Percentiles rank a stretch among this genome's conserved stretches.
phyloP scores from a whole-genome alignment of 2,888 invertebrate species.

The Microctonus aethiopoides region DNA sequence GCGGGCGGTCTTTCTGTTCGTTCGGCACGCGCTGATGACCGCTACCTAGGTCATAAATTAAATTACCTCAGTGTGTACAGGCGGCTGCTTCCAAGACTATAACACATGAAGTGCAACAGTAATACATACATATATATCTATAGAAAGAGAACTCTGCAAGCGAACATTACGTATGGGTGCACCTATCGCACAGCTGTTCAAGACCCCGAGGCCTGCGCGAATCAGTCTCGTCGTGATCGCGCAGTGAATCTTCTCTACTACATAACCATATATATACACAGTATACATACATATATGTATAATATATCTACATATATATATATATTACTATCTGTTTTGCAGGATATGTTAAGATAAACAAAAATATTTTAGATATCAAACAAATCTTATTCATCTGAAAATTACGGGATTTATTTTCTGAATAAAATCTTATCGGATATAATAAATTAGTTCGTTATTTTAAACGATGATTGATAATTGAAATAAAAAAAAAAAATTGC shows the following conservation, averaged over 20 bases:
- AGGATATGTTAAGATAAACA: constrained; percentile 2
- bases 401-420: not conserved
- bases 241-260: constrained; percentile 16
- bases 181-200: constrained; percentile 48
- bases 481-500: not conserved
- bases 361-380: constrained; percentile 17
- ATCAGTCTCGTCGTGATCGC: constrained; percentile 26
- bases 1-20: constrained; percentile 34
- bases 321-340: not conserved
- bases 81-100: constrained; percentile 24
- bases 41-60: constrained; percentile 49
- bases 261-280: not conserved
- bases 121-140: constrained; percentile 21
- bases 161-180: constrained; percentile 38
- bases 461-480: not conserved
- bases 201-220: constrained; percentile 31
- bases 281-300: not conserved
- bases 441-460: not conserved
- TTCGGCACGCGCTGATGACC: constrained; percentile 50
- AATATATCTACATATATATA: no score
- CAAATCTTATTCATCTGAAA: not conserved
- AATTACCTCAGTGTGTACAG: constrained; percentile 43
- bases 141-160: not conserved
- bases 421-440: constrained; percentile 13
- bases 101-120: constrained; percentile 23